These are phyloP conservation scores for Dicyrtoma fusca DNA, from an alignment of 2,888 invertebrate species.

Conservation along the genomic window DNA sequence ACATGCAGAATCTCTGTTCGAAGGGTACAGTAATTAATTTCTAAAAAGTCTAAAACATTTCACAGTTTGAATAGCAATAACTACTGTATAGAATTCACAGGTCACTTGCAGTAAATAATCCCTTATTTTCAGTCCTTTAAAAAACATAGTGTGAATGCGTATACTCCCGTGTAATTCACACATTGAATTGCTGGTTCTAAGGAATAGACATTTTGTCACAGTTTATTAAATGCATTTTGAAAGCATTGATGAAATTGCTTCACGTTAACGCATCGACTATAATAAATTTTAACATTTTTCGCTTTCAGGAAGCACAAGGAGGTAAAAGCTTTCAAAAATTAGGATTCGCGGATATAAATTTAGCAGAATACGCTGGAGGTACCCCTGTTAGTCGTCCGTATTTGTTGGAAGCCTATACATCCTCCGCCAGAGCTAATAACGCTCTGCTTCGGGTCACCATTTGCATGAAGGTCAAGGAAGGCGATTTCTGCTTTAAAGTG, in stretches of 20 bases:
- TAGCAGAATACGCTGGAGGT: conserved; percentile 65
- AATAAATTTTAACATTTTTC: neutral
- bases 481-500: conserved; percentile 57
- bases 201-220: neutral
- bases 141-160: too few species aligned
- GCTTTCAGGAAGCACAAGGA: conserved; percentile 64
- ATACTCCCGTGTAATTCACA: too few species aligned
- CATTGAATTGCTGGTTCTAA: neutral
- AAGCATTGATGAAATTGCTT: neutral
- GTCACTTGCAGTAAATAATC: too few species aligned
- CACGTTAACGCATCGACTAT: neutral
- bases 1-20: conserved; percentile 64
- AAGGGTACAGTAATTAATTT: conserved; percentile 59
- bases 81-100: too few species aligned
- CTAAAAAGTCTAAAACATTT: too few species aligned
- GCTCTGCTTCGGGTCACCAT: conserved; percentile 53
- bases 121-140: too few species aligned
- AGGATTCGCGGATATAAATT: conserved; percentile 66
- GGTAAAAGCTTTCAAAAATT: conserved; percentile 66
- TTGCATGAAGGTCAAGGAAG: conserved; percentile 55
- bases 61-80: too few species aligned
- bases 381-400: conserved; percentile 53
- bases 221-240: neutral
- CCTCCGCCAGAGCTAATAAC: conserved; percentile 54
- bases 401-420: conserved; percentile 53